phyloP scores from a whole-genome alignment of 2,113 vertebrate species.

The Nibea coibor region DNA sequence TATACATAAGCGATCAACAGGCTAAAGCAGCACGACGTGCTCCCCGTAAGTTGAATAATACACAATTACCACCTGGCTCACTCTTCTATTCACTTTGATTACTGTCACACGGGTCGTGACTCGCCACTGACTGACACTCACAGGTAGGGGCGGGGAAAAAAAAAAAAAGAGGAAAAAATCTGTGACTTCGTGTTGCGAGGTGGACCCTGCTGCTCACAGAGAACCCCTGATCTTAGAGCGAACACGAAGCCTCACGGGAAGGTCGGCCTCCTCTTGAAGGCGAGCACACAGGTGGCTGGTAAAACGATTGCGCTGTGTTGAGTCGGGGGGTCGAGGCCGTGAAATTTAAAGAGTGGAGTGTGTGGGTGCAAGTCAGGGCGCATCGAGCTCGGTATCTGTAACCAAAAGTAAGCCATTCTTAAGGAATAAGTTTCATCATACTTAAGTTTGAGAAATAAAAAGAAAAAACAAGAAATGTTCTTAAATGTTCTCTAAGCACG shows the following conservation, averaged over 20 bases:
- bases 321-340: background rate
- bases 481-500: background rate
- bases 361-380: slow-evolving; percentile 9
- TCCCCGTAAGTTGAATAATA: slow-evolving; percentile 74
- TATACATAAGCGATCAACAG: slow-evolving; percentile 78
- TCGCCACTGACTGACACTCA: slow-evolving; percentile 54
- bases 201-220: slow-evolving; percentile 31
- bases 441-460: background rate
- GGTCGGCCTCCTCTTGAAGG: slow-evolving; percentile 27
- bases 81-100: slow-evolving; percentile 74
- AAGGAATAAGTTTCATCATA: too few species aligned
- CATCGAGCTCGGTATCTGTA: background rate
- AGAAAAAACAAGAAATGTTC: background rate
- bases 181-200: slow-evolving; percentile 33
- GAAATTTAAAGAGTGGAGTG: slow-evolving; percentile 43
- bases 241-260: slow-evolving; percentile 56
- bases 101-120: slow-evolving; percentile 51
- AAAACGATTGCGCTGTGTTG: background rate
- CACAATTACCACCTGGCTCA: slow-evolving; percentile 71
- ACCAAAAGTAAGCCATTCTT: too few species aligned
- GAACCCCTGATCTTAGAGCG: slow-evolving; percentile 28
- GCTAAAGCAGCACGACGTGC: slow-evolving; percentile 57
- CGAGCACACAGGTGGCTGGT: slow-evolving; percentile 10
- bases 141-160: background rate
- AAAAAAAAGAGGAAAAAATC: background rate